Percentiles rank a stretch among this genome's conserved stretches.
Evolutionary conservation across 2,888 invertebrate genomes (phyloP).

Genomic region (Noctua janthina): DNA sequence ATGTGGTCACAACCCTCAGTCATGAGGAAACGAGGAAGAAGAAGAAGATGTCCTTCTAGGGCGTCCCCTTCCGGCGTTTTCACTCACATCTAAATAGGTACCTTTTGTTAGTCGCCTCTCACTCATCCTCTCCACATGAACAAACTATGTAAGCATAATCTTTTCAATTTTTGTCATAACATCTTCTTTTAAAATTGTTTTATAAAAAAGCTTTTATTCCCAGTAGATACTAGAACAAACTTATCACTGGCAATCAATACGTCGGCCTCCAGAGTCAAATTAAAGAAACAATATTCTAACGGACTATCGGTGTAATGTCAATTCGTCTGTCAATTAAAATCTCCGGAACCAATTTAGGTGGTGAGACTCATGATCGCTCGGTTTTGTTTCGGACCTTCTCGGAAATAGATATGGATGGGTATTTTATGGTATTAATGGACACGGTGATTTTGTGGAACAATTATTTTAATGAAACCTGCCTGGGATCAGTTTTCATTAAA

Average conservation of each 20-base stretch:
- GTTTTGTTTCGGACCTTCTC: slow-evolving; percentile 24
- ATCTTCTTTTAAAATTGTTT: too few relatives aligned
- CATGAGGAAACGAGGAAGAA: too few relatives aligned
- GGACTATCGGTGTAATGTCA: slow-evolving; percentile 58
- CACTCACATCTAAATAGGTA: too few relatives aligned
- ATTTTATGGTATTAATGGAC: not conserved
- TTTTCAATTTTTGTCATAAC: too few relatives aligned
- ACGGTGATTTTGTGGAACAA: not conserved
- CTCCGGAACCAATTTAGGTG: slow-evolving; percentile 36
- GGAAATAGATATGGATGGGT: not conserved
- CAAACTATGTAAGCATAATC: too few relatives aligned
- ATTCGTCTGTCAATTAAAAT: slow-evolving; percentile 65
- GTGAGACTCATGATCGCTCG: slow-evolving; percentile 24
- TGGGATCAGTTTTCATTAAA: not conserved
- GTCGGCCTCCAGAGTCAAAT: slow-evolving; percentile 13
- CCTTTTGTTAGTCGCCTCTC: too few relatives aligned
- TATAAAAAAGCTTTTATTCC: not conserved
- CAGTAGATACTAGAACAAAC: not conserved
- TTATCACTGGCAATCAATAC: not conserved
- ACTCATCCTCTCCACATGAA: too few relatives aligned
- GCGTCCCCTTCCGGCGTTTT: too few relatives aligned
- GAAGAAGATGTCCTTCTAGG: too few relatives aligned
- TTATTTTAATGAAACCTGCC: not conserved
- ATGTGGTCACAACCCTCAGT: too few relatives aligned
- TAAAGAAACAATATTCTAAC: slow-evolving; percentile 52